These are phyloP conservation scores for Saturnia pavonia DNA, from an alignment of 2,888 invertebrate genomes.

Conservation along the genomic window DNA sequence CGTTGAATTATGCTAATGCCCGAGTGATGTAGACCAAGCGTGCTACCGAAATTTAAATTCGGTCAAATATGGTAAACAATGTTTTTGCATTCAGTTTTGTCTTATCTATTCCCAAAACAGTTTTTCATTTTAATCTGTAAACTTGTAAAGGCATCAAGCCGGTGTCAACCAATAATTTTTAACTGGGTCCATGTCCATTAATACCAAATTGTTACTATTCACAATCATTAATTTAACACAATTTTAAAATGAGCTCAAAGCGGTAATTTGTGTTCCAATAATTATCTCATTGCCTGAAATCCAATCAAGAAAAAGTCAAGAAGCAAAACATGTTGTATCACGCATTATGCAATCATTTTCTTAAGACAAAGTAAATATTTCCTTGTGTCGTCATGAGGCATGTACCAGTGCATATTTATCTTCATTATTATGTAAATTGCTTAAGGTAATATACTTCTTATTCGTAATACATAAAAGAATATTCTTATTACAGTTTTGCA, in stretches of 20 bases:
- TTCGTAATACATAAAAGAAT: too few species aligned
- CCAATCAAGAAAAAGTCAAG: background rate
- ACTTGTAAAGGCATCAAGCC: too few species aligned
- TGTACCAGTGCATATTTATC: background rate
- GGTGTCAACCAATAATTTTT: too few species aligned
- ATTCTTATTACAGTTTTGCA: too few species aligned
- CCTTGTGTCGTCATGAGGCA: background rate
- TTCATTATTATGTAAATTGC: background rate
- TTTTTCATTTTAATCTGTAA: too few species aligned
- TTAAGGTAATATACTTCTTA: too few species aligned
- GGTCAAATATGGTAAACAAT: constrained; percentile 50
- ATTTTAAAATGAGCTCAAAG: background rate
- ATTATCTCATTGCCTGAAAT: background rate
- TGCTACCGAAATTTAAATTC: constrained; percentile 75
- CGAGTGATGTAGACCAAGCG: constrained; percentile 63
- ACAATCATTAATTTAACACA: background rate
- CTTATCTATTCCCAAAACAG: constrained; percentile 31
- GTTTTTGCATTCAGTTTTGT: constrained; percentile 52
- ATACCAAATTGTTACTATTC: background rate
- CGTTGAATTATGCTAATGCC: constrained; percentile 76
- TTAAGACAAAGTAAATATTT: background rate
- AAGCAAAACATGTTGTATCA: background rate
- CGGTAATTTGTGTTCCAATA: background rate
- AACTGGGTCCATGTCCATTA: too few species aligned
- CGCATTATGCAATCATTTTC: background rate